Evolutionary conservation across 2,888 invertebrate genomes (phyloP), one percentile per base, ranked within the genome.

Genomic region (Periphyllus acericola): DNA sequence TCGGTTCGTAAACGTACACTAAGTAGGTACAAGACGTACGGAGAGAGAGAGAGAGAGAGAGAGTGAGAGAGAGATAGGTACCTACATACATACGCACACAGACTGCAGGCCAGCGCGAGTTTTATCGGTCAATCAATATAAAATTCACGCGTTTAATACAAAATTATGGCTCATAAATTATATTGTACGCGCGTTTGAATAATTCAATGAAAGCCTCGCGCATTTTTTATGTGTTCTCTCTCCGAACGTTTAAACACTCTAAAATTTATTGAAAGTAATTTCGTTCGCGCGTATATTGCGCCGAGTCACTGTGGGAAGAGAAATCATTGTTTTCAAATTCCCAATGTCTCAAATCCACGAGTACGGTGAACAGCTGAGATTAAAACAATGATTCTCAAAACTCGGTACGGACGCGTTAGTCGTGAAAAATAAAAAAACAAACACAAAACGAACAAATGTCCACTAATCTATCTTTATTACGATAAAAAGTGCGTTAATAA

Each of bases 141-240:
- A 40, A 78, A 85, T 85, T 76, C 84, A 85, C 76, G 84, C 83
- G 25, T 76, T 84, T 66, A 75, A 66, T 66, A 76, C 66, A 68
- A 85, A 40, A 85, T 85, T 78, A 85, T 34, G 46, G 76, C 76
- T 17, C 68, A 60, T 78, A n/a, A 85, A 85, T 85, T 85, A 84
- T 60, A n/a, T 29, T 68, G 11, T 3, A 29, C 68, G n/a, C n/a
- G n/a, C n/a, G 68, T 85, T 76, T 78, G 68, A 85, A 85, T 78
- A 78, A 78, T 78, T 78, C 84, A 85, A 78, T 52, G 78, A 85
- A 68, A 78, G 34, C 32, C 32, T 68, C 76, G 21, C 40, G 34
- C 21, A n/a, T 4, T 21, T 82, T 40, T 82, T n/a, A 34, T 52
- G 25, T 1, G 21, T 75, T 60, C 66, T 55, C 60, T 74, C 36